Conservation (phyloP, 1,140 invertebrate genomes). For the Pygmarrhopalites habei region DNA sequence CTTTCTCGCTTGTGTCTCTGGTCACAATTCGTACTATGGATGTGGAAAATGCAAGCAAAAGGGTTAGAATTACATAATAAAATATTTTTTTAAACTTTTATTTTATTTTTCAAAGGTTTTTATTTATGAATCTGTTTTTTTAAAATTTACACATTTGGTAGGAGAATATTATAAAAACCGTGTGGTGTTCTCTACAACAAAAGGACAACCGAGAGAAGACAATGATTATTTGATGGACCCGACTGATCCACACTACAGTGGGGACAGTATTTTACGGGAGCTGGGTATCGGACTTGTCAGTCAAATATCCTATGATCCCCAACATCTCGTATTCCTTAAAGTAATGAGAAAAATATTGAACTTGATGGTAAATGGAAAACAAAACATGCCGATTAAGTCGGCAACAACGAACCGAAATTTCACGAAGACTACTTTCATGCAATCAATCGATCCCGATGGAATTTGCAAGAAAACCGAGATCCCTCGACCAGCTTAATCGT, state of each 20-base stretch:
- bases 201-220: not conserved
- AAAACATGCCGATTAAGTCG: not conserved
- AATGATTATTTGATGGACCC: not conserved
- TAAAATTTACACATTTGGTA: not conserved
- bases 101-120: too few relatives aligned
- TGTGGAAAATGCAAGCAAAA: slow-evolving; percentile 3
- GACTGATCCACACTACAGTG: not conserved
- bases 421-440: not conserved
- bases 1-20: not conserved
- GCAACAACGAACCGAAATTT: not conserved
- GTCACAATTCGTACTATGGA: not conserved
- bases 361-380: not conserved
- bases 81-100: too few relatives aligned
- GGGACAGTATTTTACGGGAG: not conserved
- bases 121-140: not conserved
- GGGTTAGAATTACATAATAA: not conserved
- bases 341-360: slow-evolving; percentile 12
- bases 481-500: slow-evolving; percentile 41
- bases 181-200: too few relatives aligned
- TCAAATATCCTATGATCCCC: slow-evolving; percentile 1
- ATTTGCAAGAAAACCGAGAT: slow-evolving; percentile 44
- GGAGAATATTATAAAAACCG: not conserved
- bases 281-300: not conserved
- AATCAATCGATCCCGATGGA: slow-evolving; percentile 35
- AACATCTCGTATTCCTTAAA: slow-evolving; percentile 14